phyloP scores from a whole-genome alignment of 2,888 invertebrate species.

The Platycheirus albimanus region DNA sequence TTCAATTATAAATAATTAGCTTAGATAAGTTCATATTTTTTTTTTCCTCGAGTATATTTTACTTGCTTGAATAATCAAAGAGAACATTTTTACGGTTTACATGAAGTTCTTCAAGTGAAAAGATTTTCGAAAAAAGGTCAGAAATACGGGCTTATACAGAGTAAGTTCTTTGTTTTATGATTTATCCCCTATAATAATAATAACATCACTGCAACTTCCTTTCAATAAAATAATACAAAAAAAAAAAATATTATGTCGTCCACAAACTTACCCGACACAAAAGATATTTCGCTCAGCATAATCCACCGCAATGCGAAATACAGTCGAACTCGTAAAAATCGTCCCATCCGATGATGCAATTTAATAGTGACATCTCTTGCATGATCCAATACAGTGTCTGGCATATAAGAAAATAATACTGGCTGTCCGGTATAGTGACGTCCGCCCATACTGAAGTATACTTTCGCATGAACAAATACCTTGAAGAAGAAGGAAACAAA shows the following conservation, averaged over 20 bases:
- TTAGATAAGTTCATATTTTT: slow-evolving; percentile 20
- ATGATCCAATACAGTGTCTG: slow-evolving; percentile 89
- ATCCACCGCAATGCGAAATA: slow-evolving; percentile 93
- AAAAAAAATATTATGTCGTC: slow-evolving; percentile 32
- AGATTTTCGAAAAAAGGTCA: slow-evolving; percentile 8
- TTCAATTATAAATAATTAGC: slow-evolving; percentile 70
- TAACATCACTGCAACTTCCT: slow-evolving; percentile 16
- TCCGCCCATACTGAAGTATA: slow-evolving; percentile 90
- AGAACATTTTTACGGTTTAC: slow-evolving; percentile 42
- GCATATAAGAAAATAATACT: slow-evolving; percentile 89
- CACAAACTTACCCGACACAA: slow-evolving; percentile 87
- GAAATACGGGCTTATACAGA: slow-evolving; percentile 30
- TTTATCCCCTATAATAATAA: slow-evolving; percentile 25
- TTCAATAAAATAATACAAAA: neutral
- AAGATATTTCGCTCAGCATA: slow-evolving; percentile 92
- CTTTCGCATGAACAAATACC: slow-evolving; percentile 90
- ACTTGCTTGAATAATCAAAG: slow-evolving; percentile 20
- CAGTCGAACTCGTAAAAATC: slow-evolving; percentile 89
- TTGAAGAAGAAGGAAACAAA: slow-evolving; percentile 78
- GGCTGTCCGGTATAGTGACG: slow-evolving; percentile 88
- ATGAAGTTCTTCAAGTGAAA: slow-evolving; percentile 14
- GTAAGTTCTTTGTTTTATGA: slow-evolving; percentile 18
- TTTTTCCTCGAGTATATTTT: too few relatives aligned
- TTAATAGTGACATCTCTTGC: slow-evolving; percentile 91
- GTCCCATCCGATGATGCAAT: slow-evolving; percentile 89